Percentiles rank a stretch among this genome's conserved stretches.
phyloP scores from a whole-genome alignment of 2,797 vertebrate species.

The Cynodonichthys magdalenae region DNA sequence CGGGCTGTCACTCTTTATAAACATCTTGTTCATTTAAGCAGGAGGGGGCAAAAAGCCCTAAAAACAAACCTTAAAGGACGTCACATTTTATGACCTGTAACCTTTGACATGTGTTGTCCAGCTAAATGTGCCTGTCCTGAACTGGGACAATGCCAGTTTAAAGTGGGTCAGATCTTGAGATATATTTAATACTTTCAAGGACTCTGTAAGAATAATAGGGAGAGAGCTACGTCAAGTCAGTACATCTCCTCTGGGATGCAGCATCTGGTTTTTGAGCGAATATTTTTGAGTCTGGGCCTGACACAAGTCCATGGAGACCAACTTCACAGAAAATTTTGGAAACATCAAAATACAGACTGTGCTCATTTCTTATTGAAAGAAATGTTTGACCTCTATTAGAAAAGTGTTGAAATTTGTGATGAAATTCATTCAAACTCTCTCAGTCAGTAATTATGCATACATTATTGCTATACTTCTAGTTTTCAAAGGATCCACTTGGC shows the following conservation, averaged over 20 bases:
- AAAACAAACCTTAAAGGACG: conserved; percentile 29
- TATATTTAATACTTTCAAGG: conserved; percentile 46
- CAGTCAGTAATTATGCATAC: conserved; percentile 66
- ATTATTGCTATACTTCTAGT: conserved; percentile 43
- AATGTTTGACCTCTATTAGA: conserved; percentile 39
- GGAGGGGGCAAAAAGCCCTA: conserved; percentile 35
- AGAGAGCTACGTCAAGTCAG: conserved; percentile 49
- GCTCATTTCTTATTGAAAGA: conserved; percentile 23
- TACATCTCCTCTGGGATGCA: conserved; percentile 48
- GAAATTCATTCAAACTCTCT: conserved; percentile 62
- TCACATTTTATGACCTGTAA: conserved; percentile 51
- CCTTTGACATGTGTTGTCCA: conserved; percentile 47
- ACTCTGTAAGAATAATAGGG: conserved; percentile 26
- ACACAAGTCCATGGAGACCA: conserved; percentile 31
- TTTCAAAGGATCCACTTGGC: conserved; percentile 35
- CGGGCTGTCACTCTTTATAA: conserved; percentile 57
- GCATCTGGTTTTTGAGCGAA: conserved; percentile 51
- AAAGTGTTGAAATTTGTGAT: conserved; percentile 37
- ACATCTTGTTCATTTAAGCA: conserved; percentile 49
- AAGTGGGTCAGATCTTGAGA: conserved; percentile 52
- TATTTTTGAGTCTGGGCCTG: conserved; percentile 64
- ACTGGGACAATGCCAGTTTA: conserved; percentile 24
- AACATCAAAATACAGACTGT: conserved; percentile 13
- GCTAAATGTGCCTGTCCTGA: conserved; percentile 35
- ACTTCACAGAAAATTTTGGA: conserved; percentile 21